Conservation (phyloP, 1,140 invertebrate genomes). For the Drosophila simulans region DNA sequence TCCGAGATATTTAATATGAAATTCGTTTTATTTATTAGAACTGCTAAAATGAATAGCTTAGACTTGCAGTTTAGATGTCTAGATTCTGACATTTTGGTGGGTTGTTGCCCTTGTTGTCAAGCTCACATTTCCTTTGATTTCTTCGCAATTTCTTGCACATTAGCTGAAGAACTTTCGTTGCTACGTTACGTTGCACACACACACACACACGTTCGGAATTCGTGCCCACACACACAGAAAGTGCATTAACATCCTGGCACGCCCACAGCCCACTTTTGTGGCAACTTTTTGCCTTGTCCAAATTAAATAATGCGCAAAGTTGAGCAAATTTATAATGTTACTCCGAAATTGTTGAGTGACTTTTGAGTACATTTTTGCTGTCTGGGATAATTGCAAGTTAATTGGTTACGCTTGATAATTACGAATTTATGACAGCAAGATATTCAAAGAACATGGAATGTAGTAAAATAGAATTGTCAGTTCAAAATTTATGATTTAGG, state of each 20-base stretch:
- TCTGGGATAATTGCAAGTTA: constrained; percentile 41
- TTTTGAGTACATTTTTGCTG: constrained; percentile 43
- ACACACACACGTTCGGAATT: background rate
- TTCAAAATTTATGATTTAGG: background rate
- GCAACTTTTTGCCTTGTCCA: constrained; percentile 47
- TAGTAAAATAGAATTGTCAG: constrained; percentile 11
- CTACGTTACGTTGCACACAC: constrained; percentile 52
- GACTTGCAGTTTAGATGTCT: too few species aligned
- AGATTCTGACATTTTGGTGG: constrained; percentile 15
- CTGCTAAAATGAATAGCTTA: too few species aligned
- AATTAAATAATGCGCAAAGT: constrained; percentile 61
- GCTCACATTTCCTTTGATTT: constrained; percentile 30
- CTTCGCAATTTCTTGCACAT: constrained; percentile 51
- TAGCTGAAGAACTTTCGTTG: constrained; percentile 59
- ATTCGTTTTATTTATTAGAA: background rate
- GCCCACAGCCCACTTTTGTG: constrained; percentile 27
- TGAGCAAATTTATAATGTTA: constrained; percentile 50
- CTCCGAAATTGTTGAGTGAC: constrained; percentile 25
- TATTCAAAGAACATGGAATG: background rate
- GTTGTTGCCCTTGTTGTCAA: background rate
- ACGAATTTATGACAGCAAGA: background rate
- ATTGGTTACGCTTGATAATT: constrained; percentile 34
- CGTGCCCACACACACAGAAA: constrained; percentile 24
- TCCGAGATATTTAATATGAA: background rate
- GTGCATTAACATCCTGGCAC: constrained; percentile 46